These are phyloP conservation scores for Daphoenositta chrysoptera DNA, from an alignment of 2,113 vertebrate genomes.

Conservation along the genomic window DNA sequence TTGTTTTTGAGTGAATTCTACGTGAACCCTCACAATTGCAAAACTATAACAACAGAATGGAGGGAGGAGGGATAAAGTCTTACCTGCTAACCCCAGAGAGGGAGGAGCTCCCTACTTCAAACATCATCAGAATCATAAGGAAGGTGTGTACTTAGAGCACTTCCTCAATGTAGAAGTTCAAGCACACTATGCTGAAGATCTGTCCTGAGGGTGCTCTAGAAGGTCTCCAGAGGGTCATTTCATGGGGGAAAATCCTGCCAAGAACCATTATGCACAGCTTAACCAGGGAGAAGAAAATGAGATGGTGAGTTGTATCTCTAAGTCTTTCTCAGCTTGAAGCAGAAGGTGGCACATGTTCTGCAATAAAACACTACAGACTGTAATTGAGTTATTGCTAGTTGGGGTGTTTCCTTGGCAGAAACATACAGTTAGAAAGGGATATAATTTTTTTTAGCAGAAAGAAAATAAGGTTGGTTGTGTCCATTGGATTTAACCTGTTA, in stretches of 20 bases:
- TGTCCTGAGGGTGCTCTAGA: not conserved
- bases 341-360: not conserved
- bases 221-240: constrained; percentile 18
- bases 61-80: not conserved
- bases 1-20: not conserved
- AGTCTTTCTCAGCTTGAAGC: not conserved
- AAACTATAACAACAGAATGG: not conserved
- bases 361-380: not conserved
- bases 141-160: constrained; percentile 61
- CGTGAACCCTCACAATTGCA: not conserved
- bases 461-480: not conserved
- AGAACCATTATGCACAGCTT: constrained; percentile 68
- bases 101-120: constrained; percentile 66
- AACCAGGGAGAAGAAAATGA: constrained; percentile 78
- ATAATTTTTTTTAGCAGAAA: not conserved
- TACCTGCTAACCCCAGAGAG: constrained; percentile 50
- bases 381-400: not conserved
- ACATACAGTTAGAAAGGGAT: not conserved
- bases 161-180: constrained; percentile 55
- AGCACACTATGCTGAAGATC: not conserved
- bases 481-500: not conserved
- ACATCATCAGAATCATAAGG: constrained; percentile 43
- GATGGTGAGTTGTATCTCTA: constrained; percentile 70
- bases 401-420: not conserved
- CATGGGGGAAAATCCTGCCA: constrained; percentile 21